These are phyloP conservation scores for Delichon dasypus DNA, from an alignment of 2,797 vertebrate species.

Conservation along the genomic window DNA sequence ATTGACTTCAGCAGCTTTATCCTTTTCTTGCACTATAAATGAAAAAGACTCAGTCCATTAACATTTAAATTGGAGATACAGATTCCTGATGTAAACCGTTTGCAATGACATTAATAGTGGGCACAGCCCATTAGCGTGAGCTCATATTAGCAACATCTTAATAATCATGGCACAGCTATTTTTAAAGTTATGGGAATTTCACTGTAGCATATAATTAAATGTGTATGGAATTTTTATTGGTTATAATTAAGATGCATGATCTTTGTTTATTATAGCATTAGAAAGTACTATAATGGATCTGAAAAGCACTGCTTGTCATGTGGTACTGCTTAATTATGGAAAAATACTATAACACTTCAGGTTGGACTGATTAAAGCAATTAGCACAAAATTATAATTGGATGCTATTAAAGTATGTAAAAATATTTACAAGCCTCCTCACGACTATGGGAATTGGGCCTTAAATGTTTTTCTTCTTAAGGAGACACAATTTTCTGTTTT, in stretches of 20 bases:
- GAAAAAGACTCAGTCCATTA: conserved; percentile 53
- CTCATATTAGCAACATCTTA: conserved; percentile 57
- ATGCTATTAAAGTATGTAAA: conserved; percentile 58
- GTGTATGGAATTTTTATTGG: conserved; percentile 74
- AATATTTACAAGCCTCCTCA: conserved; percentile 50
- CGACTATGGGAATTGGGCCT: conserved; percentile 7
- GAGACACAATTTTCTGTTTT: conserved; percentile 16
- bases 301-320: conserved; percentile 56
- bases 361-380: conserved; percentile 69
- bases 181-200: conserved; percentile 69
- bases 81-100: conserved; percentile 46
- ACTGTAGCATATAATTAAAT: conserved; percentile 75
- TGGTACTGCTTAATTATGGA: conserved; percentile 70
- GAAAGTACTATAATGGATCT: conserved; percentile 46
- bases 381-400: conserved; percentile 53
- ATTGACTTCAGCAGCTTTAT: conserved; percentile 13
- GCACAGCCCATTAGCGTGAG: conserved; percentile 57
- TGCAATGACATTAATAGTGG: conserved; percentile 55
- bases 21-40: conserved; percentile 13
- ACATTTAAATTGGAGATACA: conserved; percentile 57
- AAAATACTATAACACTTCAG: conserved; percentile 60
- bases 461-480: conserved; percentile 30
- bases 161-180: conserved; percentile 49
- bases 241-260: conserved; percentile 76
- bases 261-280: conserved; percentile 70